These are phyloP conservation scores for Eulemur rubriventer DNA, from an alignment of 2,797 vertebrate genomes.

Conservation along the genomic window DNA sequence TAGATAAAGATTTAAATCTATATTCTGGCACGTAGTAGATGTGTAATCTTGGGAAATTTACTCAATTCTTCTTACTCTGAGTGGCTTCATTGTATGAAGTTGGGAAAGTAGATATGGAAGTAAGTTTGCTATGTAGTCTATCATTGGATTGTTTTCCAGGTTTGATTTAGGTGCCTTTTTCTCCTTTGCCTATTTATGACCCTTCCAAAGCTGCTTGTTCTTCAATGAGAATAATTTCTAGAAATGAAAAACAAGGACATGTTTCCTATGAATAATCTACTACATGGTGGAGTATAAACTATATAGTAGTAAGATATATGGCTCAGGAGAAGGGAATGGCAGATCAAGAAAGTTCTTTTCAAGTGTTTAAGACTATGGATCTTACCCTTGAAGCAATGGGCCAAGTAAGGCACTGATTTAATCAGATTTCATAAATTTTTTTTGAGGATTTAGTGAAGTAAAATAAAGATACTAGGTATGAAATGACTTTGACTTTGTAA, in stretches of 20 bases:
- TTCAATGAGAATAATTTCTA: neutral
- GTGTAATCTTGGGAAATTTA: neutral
- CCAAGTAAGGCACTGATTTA: neutral
- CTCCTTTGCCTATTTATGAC: neutral
- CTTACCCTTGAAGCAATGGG: neutral
- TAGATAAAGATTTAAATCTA: neutral
- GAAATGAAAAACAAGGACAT: neutral
- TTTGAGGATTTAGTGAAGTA: conserved; percentile 5
- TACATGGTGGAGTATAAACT: neutral
- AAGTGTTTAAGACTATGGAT: neutral
- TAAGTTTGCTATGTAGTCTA: neutral
- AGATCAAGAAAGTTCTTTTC: neutral
- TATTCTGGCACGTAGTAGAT: neutral
- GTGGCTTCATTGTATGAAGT: neutral
- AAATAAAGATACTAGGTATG: neutral
- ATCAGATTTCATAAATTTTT: neutral
- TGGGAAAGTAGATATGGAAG: neutral
- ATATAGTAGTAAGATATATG: neutral
- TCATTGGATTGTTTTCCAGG: neutral
- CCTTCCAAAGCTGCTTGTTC: neutral
- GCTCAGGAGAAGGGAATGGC: neutral
- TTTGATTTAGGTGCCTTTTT: neutral
- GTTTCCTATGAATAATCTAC: neutral
- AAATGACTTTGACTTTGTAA: neutral
- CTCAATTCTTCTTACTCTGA: neutral